These are phyloP conservation scores for Chelonus formosanus DNA, from an alignment of 2,888 invertebrate species.

Conservation along the genomic window DNA sequence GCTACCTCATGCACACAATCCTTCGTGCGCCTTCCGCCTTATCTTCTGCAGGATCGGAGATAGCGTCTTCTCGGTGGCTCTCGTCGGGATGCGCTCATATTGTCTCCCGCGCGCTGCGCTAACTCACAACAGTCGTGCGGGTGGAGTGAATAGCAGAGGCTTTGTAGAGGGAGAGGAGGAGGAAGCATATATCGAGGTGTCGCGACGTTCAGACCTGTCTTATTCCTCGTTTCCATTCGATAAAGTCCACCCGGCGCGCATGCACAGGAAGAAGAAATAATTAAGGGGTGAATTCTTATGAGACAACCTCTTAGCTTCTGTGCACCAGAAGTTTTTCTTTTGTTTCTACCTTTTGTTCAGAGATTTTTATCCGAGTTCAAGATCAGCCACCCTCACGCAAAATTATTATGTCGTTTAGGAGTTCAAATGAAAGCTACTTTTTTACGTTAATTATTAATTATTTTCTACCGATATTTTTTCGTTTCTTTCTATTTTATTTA, in stretches of 20 bases:
- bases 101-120: conserved; percentile 49
- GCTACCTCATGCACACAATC: conserved; percentile 43
- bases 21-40: conserved; percentile 47
- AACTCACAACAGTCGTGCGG: conserved; percentile 29
- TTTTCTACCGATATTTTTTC: too few species aligned
- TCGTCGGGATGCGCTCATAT: conserved; percentile 54
- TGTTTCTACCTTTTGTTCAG: not conserved
- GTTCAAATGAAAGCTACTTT: too few species aligned
- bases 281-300: conserved; percentile 30
- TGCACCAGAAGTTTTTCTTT: conserved; percentile 14
- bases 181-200: conserved; percentile 3
- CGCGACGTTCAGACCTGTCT: conserved; percentile 8
- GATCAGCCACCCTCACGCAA: too few species aligned
- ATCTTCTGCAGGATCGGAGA: conserved; percentile 62
- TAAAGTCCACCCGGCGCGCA: conserved; percentile 14
- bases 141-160: conserved; percentile 36
- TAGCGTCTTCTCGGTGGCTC: conserved; percentile 48
- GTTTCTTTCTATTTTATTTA: too few species aligned
- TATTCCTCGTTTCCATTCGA: conserved; percentile 30
- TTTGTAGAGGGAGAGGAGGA: conserved; percentile 17
- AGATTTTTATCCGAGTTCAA: conserved; percentile 11
- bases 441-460: too few species aligned
- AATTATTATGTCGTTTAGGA: too few species aligned
- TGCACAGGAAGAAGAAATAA: conserved; percentile 28
- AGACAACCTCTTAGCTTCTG: conserved; percentile 22